These are phyloP conservation scores for Drosophila ezoana DNA, from an alignment of 2,888 invertebrate species.

Conservation along the genomic window DNA sequence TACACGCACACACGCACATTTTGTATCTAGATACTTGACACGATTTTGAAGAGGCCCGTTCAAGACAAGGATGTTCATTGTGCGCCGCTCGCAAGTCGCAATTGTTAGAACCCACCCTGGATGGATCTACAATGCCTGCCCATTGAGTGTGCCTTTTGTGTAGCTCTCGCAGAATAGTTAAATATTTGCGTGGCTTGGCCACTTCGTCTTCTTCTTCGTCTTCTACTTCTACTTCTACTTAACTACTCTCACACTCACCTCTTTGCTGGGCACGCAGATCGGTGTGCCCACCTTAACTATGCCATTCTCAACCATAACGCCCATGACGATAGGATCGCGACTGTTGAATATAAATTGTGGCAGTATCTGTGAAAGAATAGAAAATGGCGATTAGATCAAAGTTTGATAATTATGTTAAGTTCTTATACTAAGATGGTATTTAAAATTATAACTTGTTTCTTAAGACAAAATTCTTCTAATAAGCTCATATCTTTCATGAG, in stretches of 20 bases:
- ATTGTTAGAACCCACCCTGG: slow-evolving; percentile 26
- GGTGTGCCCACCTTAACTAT: slow-evolving; percentile 98
- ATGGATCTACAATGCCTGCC: slow-evolving; percentile 50
- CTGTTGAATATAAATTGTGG: slow-evolving; percentile 98
- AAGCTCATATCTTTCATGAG: background rate
- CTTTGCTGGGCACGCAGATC: slow-evolving; percentile 98
- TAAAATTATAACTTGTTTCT: background rate
- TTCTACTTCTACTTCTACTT: background rate
- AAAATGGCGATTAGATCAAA: slow-evolving; percentile 24
- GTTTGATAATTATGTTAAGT: background rate
- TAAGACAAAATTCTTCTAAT: background rate
- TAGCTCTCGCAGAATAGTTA: slow-evolving; percentile 48
- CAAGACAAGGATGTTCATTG: slow-evolving; percentile 72
- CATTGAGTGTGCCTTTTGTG: slow-evolving; percentile 61
- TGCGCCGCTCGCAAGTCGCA: slow-evolving; percentile 38
- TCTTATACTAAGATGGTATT: slow-evolving; percentile 4
- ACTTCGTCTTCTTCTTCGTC: background rate
- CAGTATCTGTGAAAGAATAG: slow-evolving; percentile 86
- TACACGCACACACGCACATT: slow-evolving; percentile 30
- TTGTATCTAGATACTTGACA: slow-evolving; percentile 75
- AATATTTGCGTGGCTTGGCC: slow-evolving; percentile 55
- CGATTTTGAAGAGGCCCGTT: slow-evolving; percentile 54
- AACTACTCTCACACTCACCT: slow-evolving; percentile 87
- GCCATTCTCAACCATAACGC: slow-evolving; percentile 98
- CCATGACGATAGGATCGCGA: slow-evolving; percentile 98